Evolutionary conservation across 2,797 vertebrate genomes (phyloP).

Genomic region (Gastrophryne carolinensis): DNA sequence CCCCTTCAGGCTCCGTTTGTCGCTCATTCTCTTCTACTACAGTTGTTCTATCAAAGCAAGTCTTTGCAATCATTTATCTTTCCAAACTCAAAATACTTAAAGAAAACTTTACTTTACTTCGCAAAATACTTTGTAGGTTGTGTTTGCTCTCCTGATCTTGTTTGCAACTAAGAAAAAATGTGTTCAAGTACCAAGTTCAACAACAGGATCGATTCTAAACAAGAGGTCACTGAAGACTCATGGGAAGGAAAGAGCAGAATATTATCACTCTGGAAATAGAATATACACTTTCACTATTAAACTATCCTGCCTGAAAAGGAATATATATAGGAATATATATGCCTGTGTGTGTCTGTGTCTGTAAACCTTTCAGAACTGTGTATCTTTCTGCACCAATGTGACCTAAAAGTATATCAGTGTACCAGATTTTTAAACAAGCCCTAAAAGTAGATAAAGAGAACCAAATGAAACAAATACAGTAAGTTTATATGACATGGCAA

Average conservation of each 20-base stretch:
- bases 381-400: no score
- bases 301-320: no score
- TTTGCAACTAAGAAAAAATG: slow-evolving; percentile 84
- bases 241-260: slow-evolving; percentile 79
- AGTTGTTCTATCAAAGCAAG: slow-evolving; percentile 88
- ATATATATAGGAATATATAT: no score
- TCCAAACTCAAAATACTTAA: slow-evolving; percentile 80
- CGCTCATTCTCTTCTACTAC: slow-evolving; percentile 75
- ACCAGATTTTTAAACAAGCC: no score
- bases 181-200: slow-evolving; percentile 79
- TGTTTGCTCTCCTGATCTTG: slow-evolving; percentile 72
- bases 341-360: no score
- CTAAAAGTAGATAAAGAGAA: no score
- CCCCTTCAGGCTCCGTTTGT: slow-evolving; percentile 70
- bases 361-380: no score
- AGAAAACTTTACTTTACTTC: slow-evolving; percentile 63
- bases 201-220: slow-evolving; percentile 90
- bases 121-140: slow-evolving; percentile 69
- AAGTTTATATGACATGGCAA: no score
- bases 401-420: no score
- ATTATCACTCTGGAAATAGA: slow-evolving; percentile 78
- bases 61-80: slow-evolving; percentile 88
- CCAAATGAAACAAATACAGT: no score
- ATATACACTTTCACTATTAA: neutral
- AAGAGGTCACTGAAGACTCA: slow-evolving; percentile 76